Evolutionary conservation across 64 coral and sea anemone genomes (phyloP).

Genomic region (Actinia tenebrosa): DNA sequence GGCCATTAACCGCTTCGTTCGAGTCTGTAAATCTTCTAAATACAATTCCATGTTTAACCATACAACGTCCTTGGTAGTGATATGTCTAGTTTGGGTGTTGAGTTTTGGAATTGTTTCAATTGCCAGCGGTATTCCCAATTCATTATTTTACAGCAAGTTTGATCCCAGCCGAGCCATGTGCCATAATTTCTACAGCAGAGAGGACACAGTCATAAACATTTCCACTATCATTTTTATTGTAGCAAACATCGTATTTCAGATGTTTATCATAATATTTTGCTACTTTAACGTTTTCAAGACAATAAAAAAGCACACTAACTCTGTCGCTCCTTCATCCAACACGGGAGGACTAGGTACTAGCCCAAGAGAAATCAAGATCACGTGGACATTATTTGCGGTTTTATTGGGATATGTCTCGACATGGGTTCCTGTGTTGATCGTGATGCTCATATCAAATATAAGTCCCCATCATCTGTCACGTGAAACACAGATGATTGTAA

Average conservation of each 20-base stretch:
- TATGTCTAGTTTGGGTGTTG: background rate
- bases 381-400: conserved; percentile 16
- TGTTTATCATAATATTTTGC: conserved; percentile 12
- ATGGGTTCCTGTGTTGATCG: conserved; percentile 13
- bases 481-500: conserved; percentile 19
- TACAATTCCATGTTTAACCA: background rate
- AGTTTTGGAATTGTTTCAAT: background rate
- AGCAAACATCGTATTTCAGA: background rate
- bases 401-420: background rate
- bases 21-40: background rate
- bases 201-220: background rate
- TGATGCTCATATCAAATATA: background rate
- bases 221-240: background rate
- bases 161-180: background rate
- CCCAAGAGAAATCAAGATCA: conserved; percentile 44
- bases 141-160: background rate
- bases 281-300: conserved; percentile 31
- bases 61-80: background rate
- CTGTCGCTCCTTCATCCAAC: background rate
- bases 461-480: background rate
- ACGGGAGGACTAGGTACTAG: background rate
- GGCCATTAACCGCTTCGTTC: background rate
- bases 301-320: conserved; percentile 7
- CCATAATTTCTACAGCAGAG: background rate
- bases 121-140: background rate